Base-by-base conservation (phyloP, 2,888 invertebrate genomes). In the Parochlus steinenii region DNA sequence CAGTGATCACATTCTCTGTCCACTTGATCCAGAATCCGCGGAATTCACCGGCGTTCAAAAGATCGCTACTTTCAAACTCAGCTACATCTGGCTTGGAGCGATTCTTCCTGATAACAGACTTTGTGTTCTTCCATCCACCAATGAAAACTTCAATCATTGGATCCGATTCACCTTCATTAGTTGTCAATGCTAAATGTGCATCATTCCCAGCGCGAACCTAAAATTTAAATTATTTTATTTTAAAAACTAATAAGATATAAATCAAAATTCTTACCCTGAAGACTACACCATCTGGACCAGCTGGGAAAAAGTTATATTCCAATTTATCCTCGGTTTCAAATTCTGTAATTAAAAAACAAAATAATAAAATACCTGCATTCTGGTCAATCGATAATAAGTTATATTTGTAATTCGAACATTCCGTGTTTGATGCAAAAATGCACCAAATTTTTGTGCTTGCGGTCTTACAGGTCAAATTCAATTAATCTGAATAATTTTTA, bases 121-220 rank as follows among this genome's bases (percentile, higher is more conserved):
- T 85, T 42, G 69, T 63, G 56, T 89, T 87, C 16, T 70, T 69
- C 89, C 87, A 90, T 19, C 87, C 87, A 18, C 89, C 89, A 47
- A 90, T 67, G 60, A 87, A 81, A 34, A 89, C 54, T 68, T 90
- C 89, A 52, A 76, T 74, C 65, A 87, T 81, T 15, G 83, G 85
- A 32, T 75, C 72, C 6, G 68, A 59, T 44, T 78, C 81, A 29
- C 65, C 61, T 3, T 82, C 74, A 1, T 69, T 69, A 37, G 71
- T 63, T 8, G 80, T 75, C 8, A 90, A 69, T 0, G 82, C 82
- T 46, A 90, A 50, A 53, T 89, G 89, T 7, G 85, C 89, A 61
- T 90, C 87, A 50, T 87, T 74, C 2, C 72, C 50, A 1, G 87
- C 70, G 42, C 76, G 73, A n/a, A n/a, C n/a, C n/a, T n/a, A n/a